Conservation (phyloP, 2,888 invertebrate genomes). For the Malthinus flaveolus region DNA sequence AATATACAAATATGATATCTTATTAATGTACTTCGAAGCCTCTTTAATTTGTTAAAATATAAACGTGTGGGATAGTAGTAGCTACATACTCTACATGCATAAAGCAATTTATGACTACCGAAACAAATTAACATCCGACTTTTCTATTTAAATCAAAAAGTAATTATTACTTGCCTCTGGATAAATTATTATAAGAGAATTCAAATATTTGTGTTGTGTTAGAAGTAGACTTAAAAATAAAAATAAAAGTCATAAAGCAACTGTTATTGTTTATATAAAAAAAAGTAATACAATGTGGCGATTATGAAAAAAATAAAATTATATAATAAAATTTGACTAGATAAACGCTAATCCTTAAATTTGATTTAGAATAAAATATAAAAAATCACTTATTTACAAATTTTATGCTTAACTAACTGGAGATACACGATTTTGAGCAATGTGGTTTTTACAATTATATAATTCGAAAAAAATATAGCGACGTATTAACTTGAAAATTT, state of each 20-base stretch:
- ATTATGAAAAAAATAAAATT: slow-evolving; percentile 16
- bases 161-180: slow-evolving; percentile 1
- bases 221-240: too few species aligned
- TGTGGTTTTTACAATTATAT: background rate
- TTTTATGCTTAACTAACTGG: slow-evolving; percentile 1
- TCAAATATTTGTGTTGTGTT: too few species aligned
- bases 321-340: slow-evolving; percentile 26
- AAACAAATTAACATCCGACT: background rate
- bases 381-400: slow-evolving; percentile 30
- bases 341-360: slow-evolving; percentile 30
- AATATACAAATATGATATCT: slow-evolving; percentile 28
- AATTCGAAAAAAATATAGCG: background rate
- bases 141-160: slow-evolving; percentile 10
- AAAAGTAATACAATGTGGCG: slow-evolving; percentile 21
- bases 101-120: background rate
- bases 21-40: slow-evolving; percentile 26
- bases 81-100: too few species aligned
- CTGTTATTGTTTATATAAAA: slow-evolving; percentile 26
- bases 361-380: slow-evolving; percentile 18
- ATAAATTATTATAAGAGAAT: background rate
- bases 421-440: too few species aligned
- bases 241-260: slow-evolving; percentile 19
- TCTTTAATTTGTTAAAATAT: background rate
- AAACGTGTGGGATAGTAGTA: too few species aligned
- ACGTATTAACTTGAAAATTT: too few species aligned